Base-by-base conservation (phyloP, 2,888 invertebrate genomes). In the Caprella mutica region DNA sequence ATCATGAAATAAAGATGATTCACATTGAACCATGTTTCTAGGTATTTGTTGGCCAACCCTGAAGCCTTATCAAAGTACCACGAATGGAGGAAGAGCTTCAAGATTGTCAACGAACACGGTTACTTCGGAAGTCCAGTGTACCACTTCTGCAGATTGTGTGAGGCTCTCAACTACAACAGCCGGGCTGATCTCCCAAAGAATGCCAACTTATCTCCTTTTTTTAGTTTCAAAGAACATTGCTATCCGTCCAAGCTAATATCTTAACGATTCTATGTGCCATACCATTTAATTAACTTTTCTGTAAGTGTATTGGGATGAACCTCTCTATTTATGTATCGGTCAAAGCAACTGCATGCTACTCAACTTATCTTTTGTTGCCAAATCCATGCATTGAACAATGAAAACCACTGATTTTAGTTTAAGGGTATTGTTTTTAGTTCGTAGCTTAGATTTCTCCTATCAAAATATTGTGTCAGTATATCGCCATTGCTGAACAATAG, bases 81-180 rank as follows among this genome's bases (percentile, higher is more conserved):
- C 44, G 52, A 39, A 3, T 69, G 69, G 68, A 62, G 67, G 58
- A 72, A 71, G 23, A 58, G 76, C 57, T 83, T 78, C 68, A 68
- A 73, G 58, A 73, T 81, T 1, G 52, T 77, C 0, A 82, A 83
- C 66, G 83, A 84, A 67, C 83, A 84, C 68, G 83, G 83, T 0
- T 83, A 81, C 68, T 83, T 82, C 67, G 76, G 78, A n/a, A 76
- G 78, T 0, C 71, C 9, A 6, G 50, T 81, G 1, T 73, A 71
- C 52, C 81, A 83, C 68, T 78, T 79, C 59, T 83, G 83, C 67
- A 76, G 81, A 55, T 68, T 81, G 12, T 83, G 83, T 68, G 79
- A 83, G 70, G 82, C 81, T 17, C 71, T 83, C n/a, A 80, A 81
- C 69, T 81, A 78, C 67, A 81, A 82, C 68, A 43, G 27, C 1